A percentile compares a stretch with the other conserved stretches of the same genome.
Evolutionary conservation across 2,888 invertebrate genomes (phyloP).

Genomic region (Oegoconia quadripuncta): DNA sequence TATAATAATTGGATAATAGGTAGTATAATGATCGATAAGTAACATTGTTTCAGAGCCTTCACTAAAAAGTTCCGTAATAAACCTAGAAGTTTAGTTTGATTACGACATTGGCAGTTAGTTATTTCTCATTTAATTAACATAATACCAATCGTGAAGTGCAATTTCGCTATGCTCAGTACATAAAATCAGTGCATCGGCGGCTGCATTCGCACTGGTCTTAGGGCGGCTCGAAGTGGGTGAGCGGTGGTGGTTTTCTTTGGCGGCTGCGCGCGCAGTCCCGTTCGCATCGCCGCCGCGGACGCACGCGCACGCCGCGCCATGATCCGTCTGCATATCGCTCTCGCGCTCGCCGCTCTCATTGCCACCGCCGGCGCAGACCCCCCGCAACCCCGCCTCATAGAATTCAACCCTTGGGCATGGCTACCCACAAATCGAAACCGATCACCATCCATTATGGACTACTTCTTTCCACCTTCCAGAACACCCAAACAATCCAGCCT

Average conservation of each 20-base stretch:
- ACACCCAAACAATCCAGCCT: conserved; percentile 71
- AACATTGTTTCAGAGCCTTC: too few relatives aligned
- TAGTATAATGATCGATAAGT: too few relatives aligned
- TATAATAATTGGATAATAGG: too few relatives aligned
- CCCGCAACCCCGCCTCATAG: conserved; percentile 63
- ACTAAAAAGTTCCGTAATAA: too few relatives aligned
- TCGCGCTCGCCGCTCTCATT: conserved; percentile 61
- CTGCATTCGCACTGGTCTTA: conserved; percentile 13
- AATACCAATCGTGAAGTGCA: not conserved
- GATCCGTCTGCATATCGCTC: conserved; percentile 55
- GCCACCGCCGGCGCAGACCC: conserved; percentile 42
- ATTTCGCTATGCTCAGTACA: not conserved
- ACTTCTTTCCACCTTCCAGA: conserved; percentile 72
- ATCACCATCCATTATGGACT: conserved; percentile 74
- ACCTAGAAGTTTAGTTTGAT: too few relatives aligned
- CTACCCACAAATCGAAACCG: conserved; percentile 60
- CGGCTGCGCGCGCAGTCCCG: conserved; percentile 69
- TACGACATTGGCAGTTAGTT: too few relatives aligned
- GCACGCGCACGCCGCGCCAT: conserved; percentile 69
- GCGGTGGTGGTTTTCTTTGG: conserved; percentile 40
- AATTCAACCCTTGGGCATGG: conserved; percentile 75
- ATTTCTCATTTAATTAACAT: too few relatives aligned
- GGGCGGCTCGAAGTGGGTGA: conserved; percentile 14
- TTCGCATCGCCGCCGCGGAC: conserved; percentile 67
- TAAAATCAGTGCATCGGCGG: conserved; percentile 4